Evolutionary conservation across 2,113 vertebrate genomes (phyloP).

Genomic region (Smithornis capensis): DNA sequence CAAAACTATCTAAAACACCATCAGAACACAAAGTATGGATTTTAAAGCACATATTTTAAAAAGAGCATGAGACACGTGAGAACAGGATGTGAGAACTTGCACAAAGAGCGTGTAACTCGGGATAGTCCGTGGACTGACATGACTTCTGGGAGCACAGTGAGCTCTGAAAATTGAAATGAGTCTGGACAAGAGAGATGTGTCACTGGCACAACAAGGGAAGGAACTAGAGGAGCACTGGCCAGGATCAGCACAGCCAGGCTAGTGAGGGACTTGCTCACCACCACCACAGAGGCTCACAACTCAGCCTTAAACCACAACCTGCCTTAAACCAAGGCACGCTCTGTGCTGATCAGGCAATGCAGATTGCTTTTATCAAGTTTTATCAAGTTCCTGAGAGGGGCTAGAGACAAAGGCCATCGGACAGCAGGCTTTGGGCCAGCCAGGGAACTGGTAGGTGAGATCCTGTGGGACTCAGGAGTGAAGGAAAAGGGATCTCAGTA

Average conservation of each 20-base stretch:
- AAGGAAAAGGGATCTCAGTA: neutral
- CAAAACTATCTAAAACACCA: neutral
- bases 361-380: neutral
- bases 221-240: neutral
- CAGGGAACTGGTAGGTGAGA: neutral
- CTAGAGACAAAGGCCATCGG: accelerated
- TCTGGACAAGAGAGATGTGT: neutral
- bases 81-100: neutral
- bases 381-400: neutral
- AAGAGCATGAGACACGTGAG: neutral
- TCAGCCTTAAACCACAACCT: too few species aligned
- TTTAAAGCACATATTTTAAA: neutral
- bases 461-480: neutral
- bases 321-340: neutral
- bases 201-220: neutral
- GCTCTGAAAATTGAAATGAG: neutral
- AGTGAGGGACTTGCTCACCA: accelerated
- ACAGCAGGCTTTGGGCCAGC: neutral
- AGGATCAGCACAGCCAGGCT: neutral
- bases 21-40: neutral
- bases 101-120: neutral
- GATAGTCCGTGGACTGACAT: neutral
- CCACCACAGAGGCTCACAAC: neutral
- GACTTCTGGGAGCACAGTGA: neutral
- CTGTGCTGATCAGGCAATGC: neutral